These are phyloP conservation scores for Mustela erminea DNA, from an alignment of 2,797 vertebrate species.

Conservation along the genomic window DNA sequence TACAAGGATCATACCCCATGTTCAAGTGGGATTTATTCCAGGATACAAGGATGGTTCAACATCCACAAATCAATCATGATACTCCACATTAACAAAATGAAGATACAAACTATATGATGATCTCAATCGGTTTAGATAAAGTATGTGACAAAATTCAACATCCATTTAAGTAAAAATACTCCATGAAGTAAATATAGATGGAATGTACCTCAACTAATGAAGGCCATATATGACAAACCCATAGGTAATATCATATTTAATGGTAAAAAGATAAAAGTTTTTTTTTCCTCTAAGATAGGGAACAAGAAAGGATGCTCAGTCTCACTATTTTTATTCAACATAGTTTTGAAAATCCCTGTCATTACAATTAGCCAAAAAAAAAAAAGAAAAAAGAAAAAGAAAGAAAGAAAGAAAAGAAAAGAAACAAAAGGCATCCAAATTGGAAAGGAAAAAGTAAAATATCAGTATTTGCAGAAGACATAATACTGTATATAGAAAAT, in stretches of 20 bases:
- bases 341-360: neutral
- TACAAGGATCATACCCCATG: neutral
- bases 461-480: neutral
- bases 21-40: neutral
- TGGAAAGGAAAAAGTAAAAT: neutral
- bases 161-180: neutral
- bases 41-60: neutral
- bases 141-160: neutral
- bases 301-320: neutral
- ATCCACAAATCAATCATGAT: neutral
- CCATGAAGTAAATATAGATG: neutral
- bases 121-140: neutral
- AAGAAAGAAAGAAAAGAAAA: neutral
- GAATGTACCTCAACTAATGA: neutral
- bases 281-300: neutral
- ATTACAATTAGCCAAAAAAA: neutral
- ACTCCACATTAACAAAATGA: neutral
- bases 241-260: neutral
- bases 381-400: neutral
- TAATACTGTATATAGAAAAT: neutral
- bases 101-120: neutral
- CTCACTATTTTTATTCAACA: neutral
- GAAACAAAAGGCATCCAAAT: neutral
- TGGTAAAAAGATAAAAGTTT: neutral
- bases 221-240: neutral